phyloP scores from a whole-genome alignment of 2,797 vertebrate species.

The Diglossa cyanea region DNA sequence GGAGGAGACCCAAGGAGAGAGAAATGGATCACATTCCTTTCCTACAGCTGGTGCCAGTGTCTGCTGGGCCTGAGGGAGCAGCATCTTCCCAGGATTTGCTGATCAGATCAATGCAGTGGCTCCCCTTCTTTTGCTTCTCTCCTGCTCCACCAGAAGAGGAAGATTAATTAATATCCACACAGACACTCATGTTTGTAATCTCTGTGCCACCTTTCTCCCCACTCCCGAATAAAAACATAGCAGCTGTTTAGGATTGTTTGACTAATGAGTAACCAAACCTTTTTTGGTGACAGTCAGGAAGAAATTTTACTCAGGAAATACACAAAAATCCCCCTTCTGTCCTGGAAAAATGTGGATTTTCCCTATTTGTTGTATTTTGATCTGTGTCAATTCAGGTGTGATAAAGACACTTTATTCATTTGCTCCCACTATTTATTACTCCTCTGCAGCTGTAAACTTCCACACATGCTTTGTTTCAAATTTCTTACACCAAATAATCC shows the following conservation, averaged over 20 bases:
- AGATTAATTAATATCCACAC: no score
- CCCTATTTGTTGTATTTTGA: not conserved
- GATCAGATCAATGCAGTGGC: not conserved
- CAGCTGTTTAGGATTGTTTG: not conserved
- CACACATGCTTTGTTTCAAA: not conserved
- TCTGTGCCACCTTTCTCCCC: accelerated
- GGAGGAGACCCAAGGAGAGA: not conserved
- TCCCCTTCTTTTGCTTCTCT: not conserved
- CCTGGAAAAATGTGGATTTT: not conserved
- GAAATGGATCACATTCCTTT: not conserved
- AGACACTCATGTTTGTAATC: accelerated
- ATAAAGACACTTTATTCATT: not conserved
- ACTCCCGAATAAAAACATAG: not conserved
- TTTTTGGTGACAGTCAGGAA: not conserved
- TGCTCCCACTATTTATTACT: not conserved
- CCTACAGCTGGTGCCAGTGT: not conserved
- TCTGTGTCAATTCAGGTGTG: not conserved
- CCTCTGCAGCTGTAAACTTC: not conserved
- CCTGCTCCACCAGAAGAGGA: not conserved
- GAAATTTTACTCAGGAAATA: not conserved
- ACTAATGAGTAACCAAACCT: not conserved
- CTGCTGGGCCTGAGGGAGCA: not conserved
- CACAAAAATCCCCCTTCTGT: accelerated
- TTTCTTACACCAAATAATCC: not conserved
- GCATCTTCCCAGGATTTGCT: accelerated